Conservation (phyloP, 2,113 vertebrate genomes). For the Ceyx margarethae region DNA sequence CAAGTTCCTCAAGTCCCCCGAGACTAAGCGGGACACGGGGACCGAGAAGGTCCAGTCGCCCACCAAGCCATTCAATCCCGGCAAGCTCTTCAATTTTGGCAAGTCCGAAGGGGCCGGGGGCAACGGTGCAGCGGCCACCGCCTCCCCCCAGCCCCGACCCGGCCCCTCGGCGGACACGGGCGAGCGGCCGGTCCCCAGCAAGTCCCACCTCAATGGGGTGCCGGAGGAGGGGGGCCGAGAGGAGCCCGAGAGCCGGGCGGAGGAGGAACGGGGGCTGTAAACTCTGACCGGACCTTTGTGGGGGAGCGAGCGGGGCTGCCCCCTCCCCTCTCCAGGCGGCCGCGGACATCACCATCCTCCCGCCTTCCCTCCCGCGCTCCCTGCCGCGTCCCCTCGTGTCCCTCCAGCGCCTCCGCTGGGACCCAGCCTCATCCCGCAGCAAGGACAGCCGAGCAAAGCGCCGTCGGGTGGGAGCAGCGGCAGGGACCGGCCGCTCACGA, state of each 20-base stretch:
- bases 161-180: slow-evolving; percentile 28
- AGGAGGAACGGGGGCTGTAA: too few relatives aligned
- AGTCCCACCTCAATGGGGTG: slow-evolving; percentile 60
- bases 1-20: slow-evolving; percentile 93
- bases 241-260: too few relatives aligned
- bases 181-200: slow-evolving; percentile 50
- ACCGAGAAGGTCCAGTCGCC: slow-evolving; percentile 92
- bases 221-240: slow-evolving; percentile 35
- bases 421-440: not conserved
- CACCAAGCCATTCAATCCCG: slow-evolving; percentile 91
- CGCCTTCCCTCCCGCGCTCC: not conserved
- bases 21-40: slow-evolving; percentile 82
- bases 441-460: not conserved
- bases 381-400: not conserved
- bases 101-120: slow-evolving; percentile 79
- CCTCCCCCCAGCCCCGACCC: slow-evolving; percentile 28
- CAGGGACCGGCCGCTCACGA: not conserved
- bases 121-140: slow-evolving; percentile 10
- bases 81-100: slow-evolving; percentile 89
- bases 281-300: too few relatives aligned
- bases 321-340: too few relatives aligned
- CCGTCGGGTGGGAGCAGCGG: not conserved
- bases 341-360: not conserved
- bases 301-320: too few relatives aligned
- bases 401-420: not conserved